Evolutionary conservation across 2,797 vertebrate genomes (phyloP).

Genomic region (Antennarius maculatus): DNA sequence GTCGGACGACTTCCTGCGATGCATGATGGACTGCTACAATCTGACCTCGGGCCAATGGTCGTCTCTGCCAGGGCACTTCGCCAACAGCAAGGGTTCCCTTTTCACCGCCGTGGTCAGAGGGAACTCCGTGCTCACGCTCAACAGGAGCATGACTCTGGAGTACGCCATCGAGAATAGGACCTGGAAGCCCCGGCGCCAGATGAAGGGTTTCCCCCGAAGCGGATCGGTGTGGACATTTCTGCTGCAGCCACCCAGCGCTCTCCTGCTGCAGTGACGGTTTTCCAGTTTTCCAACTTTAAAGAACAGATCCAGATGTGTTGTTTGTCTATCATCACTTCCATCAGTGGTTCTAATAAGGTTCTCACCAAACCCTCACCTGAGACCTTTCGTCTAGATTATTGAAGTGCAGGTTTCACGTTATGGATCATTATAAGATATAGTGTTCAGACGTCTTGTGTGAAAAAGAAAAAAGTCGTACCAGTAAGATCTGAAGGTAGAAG

Average conservation of each 20-base stretch:
- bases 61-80: constrained; percentile 88
- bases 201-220: constrained; percentile 89
- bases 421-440: too few species aligned
- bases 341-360: too few species aligned
- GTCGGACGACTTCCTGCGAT: constrained; percentile 91
- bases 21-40: constrained; percentile 91
- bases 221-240: constrained; percentile 93
- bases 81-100: constrained; percentile 94
- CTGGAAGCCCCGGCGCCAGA: constrained; percentile 88
- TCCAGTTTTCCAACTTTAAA: too few species aligned
- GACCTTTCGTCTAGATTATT: too few species aligned
- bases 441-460: too few species aligned
- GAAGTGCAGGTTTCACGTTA: too few species aligned
- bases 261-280: background rate
- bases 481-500: background rate
- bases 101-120: constrained; percentile 89
- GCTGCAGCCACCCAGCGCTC: constrained; percentile 81
- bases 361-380: too few species aligned
- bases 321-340: too few species aligned
- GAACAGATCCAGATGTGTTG: too few species aligned
- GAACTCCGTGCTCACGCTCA: constrained; percentile 90
- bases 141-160: constrained; percentile 86
- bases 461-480: background rate
- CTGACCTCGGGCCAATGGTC: constrained; percentile 90
- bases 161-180: constrained; percentile 83